These are phyloP conservation scores for Uloborus diversus DNA, from an alignment of 1,140 invertebrate species.

Conservation along the genomic window DNA sequence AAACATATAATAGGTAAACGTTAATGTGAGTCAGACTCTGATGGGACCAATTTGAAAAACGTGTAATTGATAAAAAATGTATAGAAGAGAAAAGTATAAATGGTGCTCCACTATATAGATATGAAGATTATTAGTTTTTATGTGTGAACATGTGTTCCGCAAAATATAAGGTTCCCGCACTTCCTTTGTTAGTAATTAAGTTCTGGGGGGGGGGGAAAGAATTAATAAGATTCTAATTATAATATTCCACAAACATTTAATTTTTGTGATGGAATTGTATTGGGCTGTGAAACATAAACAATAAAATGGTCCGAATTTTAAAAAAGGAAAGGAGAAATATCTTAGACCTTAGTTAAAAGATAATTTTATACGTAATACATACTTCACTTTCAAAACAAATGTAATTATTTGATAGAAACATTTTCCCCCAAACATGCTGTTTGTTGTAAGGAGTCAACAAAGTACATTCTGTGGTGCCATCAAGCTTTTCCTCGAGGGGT, in stretches of 20 bases:
- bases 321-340: no score
- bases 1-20: no score
- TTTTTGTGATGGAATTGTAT: background rate
- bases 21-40: no score
- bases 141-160: no score
- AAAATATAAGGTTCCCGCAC: no score
- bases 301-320: background rate
- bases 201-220: background rate
- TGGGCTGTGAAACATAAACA: background rate
- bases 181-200: background rate
- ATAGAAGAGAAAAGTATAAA: no score
- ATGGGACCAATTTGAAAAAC: no score
- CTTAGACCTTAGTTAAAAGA: no score
- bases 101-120: no score
- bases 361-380: conserved; percentile 53
- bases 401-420: conserved; percentile 94
- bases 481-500: conserved; percentile 87
- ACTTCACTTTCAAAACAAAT: conserved; percentile 96
- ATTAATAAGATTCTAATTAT: background rate
- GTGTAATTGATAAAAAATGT: no score
- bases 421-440: conserved; percentile 83
- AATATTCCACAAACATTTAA: background rate
- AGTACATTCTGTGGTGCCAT: conserved; percentile 88
- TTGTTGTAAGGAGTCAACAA: conserved; percentile 97
- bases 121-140: no score